A percentile compares a stretch with the other conserved stretches of the same genome.
Evolutionary conservation across 2,888 invertebrate genomes (phyloP).

Genomic region (Allacma fusca): DNA sequence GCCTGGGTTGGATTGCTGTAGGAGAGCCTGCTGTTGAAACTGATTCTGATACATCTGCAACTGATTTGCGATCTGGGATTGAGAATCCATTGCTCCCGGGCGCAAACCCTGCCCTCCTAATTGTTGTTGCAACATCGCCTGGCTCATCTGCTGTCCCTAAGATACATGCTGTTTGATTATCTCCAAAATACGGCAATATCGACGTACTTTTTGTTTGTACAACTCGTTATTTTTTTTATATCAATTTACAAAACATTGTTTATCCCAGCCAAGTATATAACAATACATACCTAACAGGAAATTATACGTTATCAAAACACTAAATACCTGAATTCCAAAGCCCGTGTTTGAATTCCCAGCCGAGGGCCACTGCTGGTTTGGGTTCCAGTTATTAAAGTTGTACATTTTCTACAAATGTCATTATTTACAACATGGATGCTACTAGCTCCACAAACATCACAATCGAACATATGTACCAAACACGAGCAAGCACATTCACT

Average conservation of each 20-base stretch:
- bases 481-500: no score
- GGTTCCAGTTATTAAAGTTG: slow-evolving; percentile 10
- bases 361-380: slow-evolving; percentile 10
- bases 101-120: not conserved
- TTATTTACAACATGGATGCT: not conserved
- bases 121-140: slow-evolving; percentile 5
- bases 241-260: no score
- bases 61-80: not conserved
- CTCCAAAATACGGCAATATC: no score
- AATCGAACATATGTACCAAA: no score
- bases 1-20: not conserved
- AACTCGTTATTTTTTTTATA: no score
- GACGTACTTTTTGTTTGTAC: no score
- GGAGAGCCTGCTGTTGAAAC: slow-evolving; percentile 6
- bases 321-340: not conserved
- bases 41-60: slow-evolving; percentile 1
- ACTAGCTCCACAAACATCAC: no score
- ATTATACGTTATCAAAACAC: not conserved
- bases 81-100: not conserved
- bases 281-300: no score
- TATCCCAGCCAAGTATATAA: no score
- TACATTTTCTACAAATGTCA: not conserved
- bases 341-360: not conserved
- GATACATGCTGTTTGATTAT: not conserved
- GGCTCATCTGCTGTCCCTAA: slow-evolving; percentile 21